These are phyloP conservation scores for Drosophila nr. medialis DNA, from an alignment of 2,888 invertebrate species.

Conservation along the genomic window DNA sequence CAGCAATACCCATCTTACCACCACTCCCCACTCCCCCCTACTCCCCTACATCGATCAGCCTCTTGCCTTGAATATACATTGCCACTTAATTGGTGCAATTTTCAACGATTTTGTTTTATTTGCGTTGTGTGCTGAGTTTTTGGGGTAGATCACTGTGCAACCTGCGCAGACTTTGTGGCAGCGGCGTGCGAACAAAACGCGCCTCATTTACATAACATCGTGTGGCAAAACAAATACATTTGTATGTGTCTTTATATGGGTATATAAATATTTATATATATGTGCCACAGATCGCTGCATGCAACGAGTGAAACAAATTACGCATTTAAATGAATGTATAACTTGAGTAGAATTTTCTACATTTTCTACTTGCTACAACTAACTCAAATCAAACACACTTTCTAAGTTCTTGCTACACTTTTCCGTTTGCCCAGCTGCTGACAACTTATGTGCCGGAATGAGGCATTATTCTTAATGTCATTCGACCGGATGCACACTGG, in stretches of 20 bases:
- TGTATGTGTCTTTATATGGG: background rate
- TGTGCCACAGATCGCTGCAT: background rate
- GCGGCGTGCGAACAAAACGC: conserved; percentile 67
- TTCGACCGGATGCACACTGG: conserved; percentile 59
- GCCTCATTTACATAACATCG: conserved; percentile 69
- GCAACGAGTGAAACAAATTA: background rate
- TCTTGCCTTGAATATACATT: conserved; percentile 44
- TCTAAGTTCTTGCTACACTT: background rate
- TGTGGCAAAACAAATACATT: conserved; percentile 15
- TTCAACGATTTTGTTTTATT: conserved; percentile 77
- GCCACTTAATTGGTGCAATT: conserved; percentile 81
- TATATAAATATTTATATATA: background rate
- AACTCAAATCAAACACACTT: background rate
- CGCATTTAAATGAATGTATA: background rate
- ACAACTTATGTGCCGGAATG: conserved; percentile 14
- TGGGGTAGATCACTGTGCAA: conserved; percentile 32
- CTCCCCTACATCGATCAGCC: background rate
- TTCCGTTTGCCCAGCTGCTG: conserved; percentile 8
- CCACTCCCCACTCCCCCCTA: background rate
- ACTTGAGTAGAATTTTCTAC: no score
- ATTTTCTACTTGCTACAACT: background rate
- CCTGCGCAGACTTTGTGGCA: conserved; percentile 73
- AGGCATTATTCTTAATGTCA: conserved; percentile 22
- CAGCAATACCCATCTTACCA: conserved; percentile 42
- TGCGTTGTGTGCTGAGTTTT: conserved; percentile 47